Percentiles rank a stretch among this genome's conserved stretches.
Conservation (phyloP, 2,113 vertebrate genomes). For the Oceanites oceanicus region DNA sequence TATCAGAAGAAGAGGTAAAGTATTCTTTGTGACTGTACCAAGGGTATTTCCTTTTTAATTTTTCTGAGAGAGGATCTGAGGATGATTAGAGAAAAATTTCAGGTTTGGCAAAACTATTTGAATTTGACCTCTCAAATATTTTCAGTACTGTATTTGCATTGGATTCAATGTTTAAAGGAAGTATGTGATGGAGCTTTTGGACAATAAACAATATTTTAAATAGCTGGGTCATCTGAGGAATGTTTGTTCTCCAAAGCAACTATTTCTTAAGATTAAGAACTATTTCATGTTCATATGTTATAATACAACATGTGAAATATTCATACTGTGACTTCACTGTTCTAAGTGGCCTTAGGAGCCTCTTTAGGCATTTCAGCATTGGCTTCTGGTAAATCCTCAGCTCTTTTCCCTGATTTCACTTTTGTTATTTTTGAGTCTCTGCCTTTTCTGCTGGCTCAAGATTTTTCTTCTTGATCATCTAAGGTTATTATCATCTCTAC, state of each 20-base stretch:
- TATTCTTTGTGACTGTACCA: background rate
- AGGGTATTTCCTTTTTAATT: background rate
- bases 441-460: background rate
- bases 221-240: background rate
- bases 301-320: background rate
- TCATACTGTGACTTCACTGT: background rate
- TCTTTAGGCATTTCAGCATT: background rate
- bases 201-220: background rate
- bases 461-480: background rate
- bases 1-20: background rate
- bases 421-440: background rate
- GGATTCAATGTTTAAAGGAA: background rate
- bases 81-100: background rate
- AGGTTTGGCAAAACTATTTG: background rate
- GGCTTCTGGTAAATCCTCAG: background rate
- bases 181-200: background rate
- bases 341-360: background rate
- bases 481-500: background rate
- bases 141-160: background rate
- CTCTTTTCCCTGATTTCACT: background rate
- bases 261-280: background rate
- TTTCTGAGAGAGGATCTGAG: background rate
- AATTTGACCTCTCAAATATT: background rate
- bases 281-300: background rate
- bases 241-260: background rate